Evolutionary conservation across 2,888 invertebrate genomes (phyloP), one percentile per base, ranked within the genome.

Genomic region (Macrosiphum euphorbiae): DNA sequence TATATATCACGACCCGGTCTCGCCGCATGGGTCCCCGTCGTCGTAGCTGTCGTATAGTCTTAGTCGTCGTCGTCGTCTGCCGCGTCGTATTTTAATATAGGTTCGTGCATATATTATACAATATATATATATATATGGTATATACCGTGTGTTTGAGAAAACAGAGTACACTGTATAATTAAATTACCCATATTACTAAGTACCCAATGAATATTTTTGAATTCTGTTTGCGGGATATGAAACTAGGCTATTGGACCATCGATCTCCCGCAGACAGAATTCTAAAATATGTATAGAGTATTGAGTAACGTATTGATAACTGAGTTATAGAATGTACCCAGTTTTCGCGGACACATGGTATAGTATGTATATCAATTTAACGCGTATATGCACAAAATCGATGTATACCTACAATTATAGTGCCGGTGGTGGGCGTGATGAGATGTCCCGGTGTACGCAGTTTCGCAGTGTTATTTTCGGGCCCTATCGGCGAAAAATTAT

Each of bases 11-110:
- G 55, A 55, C 92, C 87, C 20, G 85, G 93, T 93, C 93, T 88
- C 93, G n/a, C 93, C 89, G 93, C 93, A 93, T 89, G 93, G 89
- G 92, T 88, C 24, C 92, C 92, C 88, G 92, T 88, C 92, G 92
- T 92, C 67, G 67, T 61, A 58, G 78, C 11, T 44, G 91, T 92
- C 89, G 89, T 88, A 26, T 78, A 78, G 78, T 78, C 35, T 78
- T 78, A 78, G 67, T 78, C 35, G 78, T 35, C 2, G 58, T 88
- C 86, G 52, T 88, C 88, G 88, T 52, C 52, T 88, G 88, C 50
- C 50, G 35, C 10, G 35, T 44, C 20, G 67, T 78, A 55, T 44
- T 47, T 10, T 24, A 61, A 47, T 88, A 78, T 61, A n/a, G 5
- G 67, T 92, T 13, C 50, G 20, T 35, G 28, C 13, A 47, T 47